phyloP scores from a whole-genome alignment of 53 echinoderm and acorn worm species.

The Hippasteria phrygiana region DNA sequence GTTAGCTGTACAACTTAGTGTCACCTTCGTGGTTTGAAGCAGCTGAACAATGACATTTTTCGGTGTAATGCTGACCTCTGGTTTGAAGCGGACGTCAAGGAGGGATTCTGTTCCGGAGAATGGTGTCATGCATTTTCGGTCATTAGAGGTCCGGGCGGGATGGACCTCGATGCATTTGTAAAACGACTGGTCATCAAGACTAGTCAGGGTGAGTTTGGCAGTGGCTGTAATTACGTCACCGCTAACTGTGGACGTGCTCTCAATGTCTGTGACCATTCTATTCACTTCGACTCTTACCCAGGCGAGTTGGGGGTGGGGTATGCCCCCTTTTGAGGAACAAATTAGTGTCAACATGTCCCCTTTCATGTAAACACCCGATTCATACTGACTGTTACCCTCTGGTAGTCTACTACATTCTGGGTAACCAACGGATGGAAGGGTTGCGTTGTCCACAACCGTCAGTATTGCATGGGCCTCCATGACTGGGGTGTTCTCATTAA shows the following conservation, averaged over 20 bases:
- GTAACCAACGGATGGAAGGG: not conserved
- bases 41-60: not conserved
- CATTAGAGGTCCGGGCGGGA: not conserved
- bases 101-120: constrained; percentile 7
- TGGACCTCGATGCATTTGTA: constrained; percentile 46
- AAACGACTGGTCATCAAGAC: constrained; percentile 17
- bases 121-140: not conserved
- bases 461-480: constrained; percentile 27
- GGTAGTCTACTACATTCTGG: constrained; percentile 8
- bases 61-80: constrained; percentile 32
- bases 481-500: not conserved
- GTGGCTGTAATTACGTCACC: constrained; percentile 1
- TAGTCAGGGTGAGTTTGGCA: not conserved
- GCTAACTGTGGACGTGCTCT: not conserved
- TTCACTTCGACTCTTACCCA: constrained; percentile 7
- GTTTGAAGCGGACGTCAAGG: constrained; percentile 41
- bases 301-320: constrained; percentile 46
- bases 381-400: not conserved
- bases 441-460: not conserved
- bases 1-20: constrained; percentile 27
- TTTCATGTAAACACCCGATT: not conserved
- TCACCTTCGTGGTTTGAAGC: constrained; percentile 26
- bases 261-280: not conserved
- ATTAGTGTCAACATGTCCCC: constrained; percentile 41
- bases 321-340: constrained; percentile 47